phyloP scores from a whole-genome alignment of 2,797 vertebrate genomes.

The Mormyrops attenuatus region DNA sequence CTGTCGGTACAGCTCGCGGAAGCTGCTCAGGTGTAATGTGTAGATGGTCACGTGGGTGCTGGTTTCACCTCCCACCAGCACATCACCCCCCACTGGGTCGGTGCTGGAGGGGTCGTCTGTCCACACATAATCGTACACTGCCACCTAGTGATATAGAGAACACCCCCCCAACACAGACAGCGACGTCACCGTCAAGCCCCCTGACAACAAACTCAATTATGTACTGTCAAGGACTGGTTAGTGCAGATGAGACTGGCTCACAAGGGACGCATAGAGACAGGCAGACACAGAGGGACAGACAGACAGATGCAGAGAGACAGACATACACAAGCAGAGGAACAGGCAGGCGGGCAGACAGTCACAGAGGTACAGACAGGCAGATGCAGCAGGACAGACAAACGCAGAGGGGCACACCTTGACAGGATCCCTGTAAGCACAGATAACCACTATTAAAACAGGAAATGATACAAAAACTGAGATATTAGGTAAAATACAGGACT shows the following conservation, averaged over 20 bases:
- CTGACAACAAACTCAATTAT: constrained; percentile 53
- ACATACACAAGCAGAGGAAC: not conserved
- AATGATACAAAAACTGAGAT: constrained; percentile 15
- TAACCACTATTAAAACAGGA: constrained; percentile 41
- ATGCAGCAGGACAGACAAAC: not conserved
- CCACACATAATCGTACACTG: constrained; percentile 84
- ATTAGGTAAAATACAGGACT: not conserved
- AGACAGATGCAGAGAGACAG: not conserved
- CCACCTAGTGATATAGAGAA: constrained; percentile 72
- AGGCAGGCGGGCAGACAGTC: not conserved
- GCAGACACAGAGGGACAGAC: not conserved
- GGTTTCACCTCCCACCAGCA: constrained; percentile 40
- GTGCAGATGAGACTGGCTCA: constrained; percentile 49
- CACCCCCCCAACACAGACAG: constrained; percentile 33
- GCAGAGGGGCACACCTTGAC: constrained; percentile 58
- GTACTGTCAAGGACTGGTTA: constrained; percentile 51
- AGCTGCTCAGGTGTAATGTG: constrained; percentile 72
- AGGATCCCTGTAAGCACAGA: constrained; percentile 65
- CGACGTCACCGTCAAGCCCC: constrained; percentile 29
- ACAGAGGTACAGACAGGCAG: not conserved
- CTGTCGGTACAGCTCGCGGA: constrained; percentile 69
- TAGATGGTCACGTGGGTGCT: constrained; percentile 71
- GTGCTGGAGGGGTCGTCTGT: constrained; percentile 56
- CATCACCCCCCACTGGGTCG: constrained; percentile 43
- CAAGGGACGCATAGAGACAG: constrained; percentile 13